Evolutionary conservation across 2,888 invertebrate genomes (phyloP), one percentile per base, ranked within the genome.

Genomic region (Melitaea athalia): DNA sequence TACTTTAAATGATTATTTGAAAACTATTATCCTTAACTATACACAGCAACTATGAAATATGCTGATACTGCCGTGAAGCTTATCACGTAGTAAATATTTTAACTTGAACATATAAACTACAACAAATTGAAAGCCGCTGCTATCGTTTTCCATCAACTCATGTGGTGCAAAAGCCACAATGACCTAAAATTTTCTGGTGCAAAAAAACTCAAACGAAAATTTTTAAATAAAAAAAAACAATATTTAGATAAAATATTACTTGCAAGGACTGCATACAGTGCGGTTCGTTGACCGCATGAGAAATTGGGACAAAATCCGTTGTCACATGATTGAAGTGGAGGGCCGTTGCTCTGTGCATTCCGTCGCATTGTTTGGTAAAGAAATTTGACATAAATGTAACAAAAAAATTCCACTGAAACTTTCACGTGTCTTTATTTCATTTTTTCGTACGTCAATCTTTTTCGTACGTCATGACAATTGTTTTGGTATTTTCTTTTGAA

Each of bases 221-320:
- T 17, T 31, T 24, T n/a, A 52, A 53, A 14, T 53, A 45, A 45
- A 45, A 45, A 45, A 12, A 45, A 12, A 8, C 4, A 12, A 45
- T 12, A 45, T 12, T 11, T 49, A 57, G 47, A 57, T 31, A 45
- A 45, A 45, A 64, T 65, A 43, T 45, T 52, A 11, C 50, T 31
- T 43, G 59, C 11, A 65, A 50, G 59, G 15, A 66, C 60, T 47
- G 60, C 60, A 53, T 53, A 61, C 53, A 3, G 33, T 33, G n/a
- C 31, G 53, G 61, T 52, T 66, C 66, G 52, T 53, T 38, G 33
- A 55, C 55, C 55, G 60, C 50, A 60, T 43, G 17, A 33, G 43
- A 65, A 65, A 65, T 65, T 65, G 59, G 65, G 65, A 59, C 52
- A 59, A 49, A 59, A 50, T 43, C 59, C 33, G 33, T 33, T 55